These are phyloP conservation scores for Cantharis rufa DNA, from an alignment of 2,888 invertebrate species.

Conservation along the genomic window DNA sequence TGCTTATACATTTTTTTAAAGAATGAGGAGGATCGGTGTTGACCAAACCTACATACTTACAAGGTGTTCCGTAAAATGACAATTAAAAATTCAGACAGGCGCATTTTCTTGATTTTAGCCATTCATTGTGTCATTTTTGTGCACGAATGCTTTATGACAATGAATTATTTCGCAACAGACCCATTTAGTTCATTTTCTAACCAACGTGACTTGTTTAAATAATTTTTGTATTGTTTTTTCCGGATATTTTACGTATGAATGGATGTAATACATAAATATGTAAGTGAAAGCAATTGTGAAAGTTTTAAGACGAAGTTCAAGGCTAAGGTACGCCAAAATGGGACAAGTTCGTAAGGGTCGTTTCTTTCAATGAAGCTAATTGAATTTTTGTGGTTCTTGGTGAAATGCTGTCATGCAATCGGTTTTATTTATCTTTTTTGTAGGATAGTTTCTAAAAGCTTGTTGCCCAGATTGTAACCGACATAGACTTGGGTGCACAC, in stretches of 20 bases:
- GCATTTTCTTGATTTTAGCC: not conserved
- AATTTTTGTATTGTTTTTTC: slow-evolving; percentile 15
- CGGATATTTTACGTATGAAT: not conserved
- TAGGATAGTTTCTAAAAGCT: not conserved
- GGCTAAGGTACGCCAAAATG: slow-evolving; percentile 3
- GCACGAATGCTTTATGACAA: slow-evolving; percentile 20
- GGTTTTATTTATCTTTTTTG: not conserved
- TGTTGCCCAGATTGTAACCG: not conserved
- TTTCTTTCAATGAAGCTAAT: not conserved
- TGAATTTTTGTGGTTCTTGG: not conserved
- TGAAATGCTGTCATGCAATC: not conserved
- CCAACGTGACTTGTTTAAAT: slow-evolving; percentile 10
- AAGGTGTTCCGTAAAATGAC: not conserved
- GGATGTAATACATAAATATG: slow-evolving; percentile 7
- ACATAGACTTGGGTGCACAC: no score
- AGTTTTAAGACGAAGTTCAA: slow-evolving; percentile 5
- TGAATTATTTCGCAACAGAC: slow-evolving; percentile 6
- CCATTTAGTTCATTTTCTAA: slow-evolving; percentile 5
- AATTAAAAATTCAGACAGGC: not conserved
- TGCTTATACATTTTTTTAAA: no score
- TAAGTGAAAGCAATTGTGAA: slow-evolving; percentile 20
- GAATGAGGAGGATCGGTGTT: not conserved
- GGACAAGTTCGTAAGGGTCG: slow-evolving; percentile 10
- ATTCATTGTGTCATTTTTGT: slow-evolving; percentile 9
- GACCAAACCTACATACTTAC: not conserved